Base-by-base conservation (phyloP, 1,140 invertebrate species). In the Hyphantria cunea region DNA sequence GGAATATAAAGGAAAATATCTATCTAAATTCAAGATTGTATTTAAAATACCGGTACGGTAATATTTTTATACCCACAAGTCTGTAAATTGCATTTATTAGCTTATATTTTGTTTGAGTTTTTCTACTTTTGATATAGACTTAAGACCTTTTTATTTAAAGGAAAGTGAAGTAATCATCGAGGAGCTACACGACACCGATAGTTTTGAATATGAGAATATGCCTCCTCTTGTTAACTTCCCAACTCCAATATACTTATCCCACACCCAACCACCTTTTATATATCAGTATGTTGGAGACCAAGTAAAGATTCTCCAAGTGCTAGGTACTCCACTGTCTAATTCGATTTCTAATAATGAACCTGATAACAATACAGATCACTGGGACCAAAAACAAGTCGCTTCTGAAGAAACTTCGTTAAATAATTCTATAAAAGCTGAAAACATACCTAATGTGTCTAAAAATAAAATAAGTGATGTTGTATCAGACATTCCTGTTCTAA, bases 141-240 rank as follows among this genome's bases (percentile, higher is more conserved):
- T 79, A 82, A 78, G 78, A 65, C 72, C 77, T 84, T 90, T 92
- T 85, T 89, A 82, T 91, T 92, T 92, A 87, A 92, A 92, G 91
- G 91, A 87, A 77, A 76, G 74, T 75, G 86, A 91, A 83, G 82
- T 90, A 51, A 83, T 87, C 83, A 88, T 89, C 81, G 91, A 91
- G 83, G 90, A 92, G 82, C 78, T 90, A 74, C 82, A 85, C 51
- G 89, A 90, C 76, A 78, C 87, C 72, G 81, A 90, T 81, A 76
- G 47, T 25, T 77, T 84, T 78, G 82, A 81, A 74, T 86, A 81
- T 84, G 64, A 82, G 61, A 84, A 82, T 82, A 87, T 86, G 82
- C 86, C 86, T 66, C 74, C 84, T 64, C 78, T 91, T 45, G 65
- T 89, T 44, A 79, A 83, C 68, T 60, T 80, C 54, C 71, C 76